Conservation (phyloP, 1,140 invertebrate species). For the Lanistes nyassanus region DNA sequence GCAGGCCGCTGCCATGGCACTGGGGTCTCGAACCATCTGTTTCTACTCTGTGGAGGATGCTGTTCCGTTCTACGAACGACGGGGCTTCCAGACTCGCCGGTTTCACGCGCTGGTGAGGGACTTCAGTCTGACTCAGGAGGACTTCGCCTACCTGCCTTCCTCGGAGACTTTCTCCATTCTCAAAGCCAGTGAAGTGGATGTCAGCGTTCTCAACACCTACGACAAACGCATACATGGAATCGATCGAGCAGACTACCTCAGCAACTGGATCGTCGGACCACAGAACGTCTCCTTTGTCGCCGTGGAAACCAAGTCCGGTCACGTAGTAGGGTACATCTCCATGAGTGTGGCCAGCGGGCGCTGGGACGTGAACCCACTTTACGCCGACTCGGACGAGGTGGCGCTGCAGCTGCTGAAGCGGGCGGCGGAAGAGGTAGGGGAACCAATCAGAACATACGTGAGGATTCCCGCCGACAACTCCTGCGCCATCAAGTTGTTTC, state of each 20-base stretch:
- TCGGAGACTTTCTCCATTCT: not conserved
- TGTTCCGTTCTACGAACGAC: slow-evolving; percentile 10
- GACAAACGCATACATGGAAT: slow-evolving; percentile 14
- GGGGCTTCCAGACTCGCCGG: slow-evolving; percentile 12
- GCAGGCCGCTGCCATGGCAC: not conserved
- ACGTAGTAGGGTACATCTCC: slow-evolving; percentile 17
- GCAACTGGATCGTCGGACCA: slow-evolving; percentile 2
- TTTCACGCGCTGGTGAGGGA: slow-evolving; percentile 18
- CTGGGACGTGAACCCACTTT: slow-evolving; percentile 17
- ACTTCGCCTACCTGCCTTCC: not conserved
- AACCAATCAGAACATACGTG: slow-evolving; percentile 12
- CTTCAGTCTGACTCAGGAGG: slow-evolving; percentile 9
- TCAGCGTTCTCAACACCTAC: slow-evolving; percentile 9
- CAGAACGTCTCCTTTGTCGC: slow-evolving; percentile 15
- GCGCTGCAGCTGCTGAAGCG: slow-evolving; percentile 19
- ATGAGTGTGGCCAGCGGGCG: slow-evolving; percentile 14
- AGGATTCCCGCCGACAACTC: slow-evolving; percentile 14
- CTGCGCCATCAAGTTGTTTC: slow-evolving; percentile 13
- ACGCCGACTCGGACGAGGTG: slow-evolving; percentile 17
- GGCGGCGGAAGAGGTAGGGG: slow-evolving; percentile 2
- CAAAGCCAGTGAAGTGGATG: slow-evolving; percentile 1
- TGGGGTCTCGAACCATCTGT: not conserved
- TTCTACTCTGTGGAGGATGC: slow-evolving; percentile 23
- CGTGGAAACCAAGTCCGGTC: not conserved
- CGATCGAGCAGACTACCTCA: slow-evolving; percentile 2